Conservation (phyloP, 2,797 vertebrate genomes). For the Enteromius anoplus region DNA sequence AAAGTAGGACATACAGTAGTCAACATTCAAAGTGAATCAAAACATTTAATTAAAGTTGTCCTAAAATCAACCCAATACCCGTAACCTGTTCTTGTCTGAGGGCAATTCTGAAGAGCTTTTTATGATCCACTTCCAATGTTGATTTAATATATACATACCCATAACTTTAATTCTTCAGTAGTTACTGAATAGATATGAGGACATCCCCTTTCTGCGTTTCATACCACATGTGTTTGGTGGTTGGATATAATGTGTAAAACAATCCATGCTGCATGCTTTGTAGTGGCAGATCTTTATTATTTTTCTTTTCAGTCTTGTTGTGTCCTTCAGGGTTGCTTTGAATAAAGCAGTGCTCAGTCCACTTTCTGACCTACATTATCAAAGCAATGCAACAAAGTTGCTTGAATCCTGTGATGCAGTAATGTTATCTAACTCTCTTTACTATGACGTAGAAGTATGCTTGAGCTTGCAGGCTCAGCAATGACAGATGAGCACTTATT, state of each 20-base stretch:
- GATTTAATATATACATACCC: neutral
- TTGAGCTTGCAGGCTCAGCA: neutral
- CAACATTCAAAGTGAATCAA: no score
- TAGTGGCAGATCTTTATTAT: no score
- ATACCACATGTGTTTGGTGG: neutral
- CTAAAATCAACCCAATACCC: no score
- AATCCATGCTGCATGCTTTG: neutral
- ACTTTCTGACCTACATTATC: neutral
- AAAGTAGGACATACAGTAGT: no score
- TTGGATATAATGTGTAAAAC: neutral
- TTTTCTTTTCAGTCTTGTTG: neutral
- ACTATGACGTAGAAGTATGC: neutral
- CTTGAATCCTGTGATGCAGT: neutral
- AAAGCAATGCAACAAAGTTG: slow-evolving; percentile 3
- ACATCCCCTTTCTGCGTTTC: neutral
- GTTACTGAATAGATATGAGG: no score
- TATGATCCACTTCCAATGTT: no score
- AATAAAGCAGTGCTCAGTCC: neutral
- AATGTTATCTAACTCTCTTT: neutral
- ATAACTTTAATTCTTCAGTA: neutral
- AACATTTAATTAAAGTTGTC: no score
- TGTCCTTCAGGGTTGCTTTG: neutral
- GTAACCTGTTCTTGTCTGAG: no score
- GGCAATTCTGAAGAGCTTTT: no score
- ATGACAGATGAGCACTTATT: neutral